Percentiles rank a stretch among this genome's conserved stretches.
These are phyloP conservation scores for Lepidocyrtoides sp. DNA, from an alignment of 2,888 invertebrate genomes.

Conservation along the genomic window DNA sequence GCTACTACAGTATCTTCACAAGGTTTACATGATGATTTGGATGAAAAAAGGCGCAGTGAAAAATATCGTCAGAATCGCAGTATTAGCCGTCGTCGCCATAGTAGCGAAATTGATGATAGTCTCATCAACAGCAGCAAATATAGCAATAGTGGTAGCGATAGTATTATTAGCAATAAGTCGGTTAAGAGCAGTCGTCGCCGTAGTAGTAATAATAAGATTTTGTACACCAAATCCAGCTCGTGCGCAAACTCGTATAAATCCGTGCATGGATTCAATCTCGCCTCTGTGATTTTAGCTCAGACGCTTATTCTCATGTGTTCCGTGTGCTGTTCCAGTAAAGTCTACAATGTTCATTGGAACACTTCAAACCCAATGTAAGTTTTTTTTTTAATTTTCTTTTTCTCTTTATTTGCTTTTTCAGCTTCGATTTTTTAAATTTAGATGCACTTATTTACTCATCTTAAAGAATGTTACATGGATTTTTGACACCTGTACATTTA, in stretches of 20 bases:
- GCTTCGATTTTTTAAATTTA: no score
- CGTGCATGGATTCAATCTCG: slow-evolving; percentile 79
- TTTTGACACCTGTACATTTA: not conserved
- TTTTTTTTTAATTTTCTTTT: not conserved
- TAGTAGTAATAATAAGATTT: slow-evolving; percentile 14
- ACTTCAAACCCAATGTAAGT: slow-evolving; percentile 85
- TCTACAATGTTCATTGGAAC: slow-evolving; percentile 85
- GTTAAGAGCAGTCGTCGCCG: slow-evolving; percentile 16
- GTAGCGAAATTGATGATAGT: slow-evolving; percentile 24
- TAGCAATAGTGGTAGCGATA: slow-evolving; percentile 21
- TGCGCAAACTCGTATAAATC: slow-evolving; percentile 78
- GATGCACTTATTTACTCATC: no score
- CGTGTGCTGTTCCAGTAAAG: slow-evolving; percentile 85
- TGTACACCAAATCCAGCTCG: slow-evolving; percentile 61
- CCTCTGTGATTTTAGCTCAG: slow-evolving; percentile 84
- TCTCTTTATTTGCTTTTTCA: slow-evolving; percentile 43
- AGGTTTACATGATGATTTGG: not conserved
- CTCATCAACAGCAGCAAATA: not conserved
- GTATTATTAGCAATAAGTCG: slow-evolving; percentile 42
- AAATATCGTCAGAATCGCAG: slow-evolving; percentile 13
- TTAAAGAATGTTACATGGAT: no score
- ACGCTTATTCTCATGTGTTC: slow-evolving; percentile 84
- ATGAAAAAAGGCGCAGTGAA: not conserved
- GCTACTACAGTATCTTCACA: not conserved
- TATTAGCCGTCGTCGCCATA: slow-evolving; percentile 33